phyloP scores from a whole-genome alignment of 1,140 invertebrate genomes.

The Pseudomyrmex concolor region DNA sequence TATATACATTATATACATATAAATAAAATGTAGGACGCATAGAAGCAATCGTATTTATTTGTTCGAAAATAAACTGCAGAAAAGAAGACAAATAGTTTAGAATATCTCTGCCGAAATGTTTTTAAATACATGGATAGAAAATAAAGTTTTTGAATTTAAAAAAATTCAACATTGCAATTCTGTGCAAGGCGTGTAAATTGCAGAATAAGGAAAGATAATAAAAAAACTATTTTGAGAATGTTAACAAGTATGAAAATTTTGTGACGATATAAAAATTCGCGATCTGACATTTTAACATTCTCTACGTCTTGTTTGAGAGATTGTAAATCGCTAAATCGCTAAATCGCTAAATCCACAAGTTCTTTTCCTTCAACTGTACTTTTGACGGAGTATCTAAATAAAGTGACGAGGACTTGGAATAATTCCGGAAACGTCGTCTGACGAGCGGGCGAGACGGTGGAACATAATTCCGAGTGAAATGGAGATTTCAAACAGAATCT shows the following conservation, averaged over 20 bases:
- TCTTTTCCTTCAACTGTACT: background rate
- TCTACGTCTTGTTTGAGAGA: background rate
- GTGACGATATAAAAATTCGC: background rate
- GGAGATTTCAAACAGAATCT: constrained; percentile 37
- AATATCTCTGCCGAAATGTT: no score
- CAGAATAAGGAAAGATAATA: background rate
- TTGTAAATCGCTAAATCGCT: background rate
- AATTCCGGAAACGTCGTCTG: constrained; percentile 22
- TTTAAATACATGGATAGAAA: no score
- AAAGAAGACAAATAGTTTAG: no score
- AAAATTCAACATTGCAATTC: no score
- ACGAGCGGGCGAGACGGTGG: constrained; percentile 7
- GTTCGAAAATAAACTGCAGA: no score
- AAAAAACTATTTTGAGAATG: background rate
- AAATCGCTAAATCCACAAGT: background rate
- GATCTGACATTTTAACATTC: background rate
- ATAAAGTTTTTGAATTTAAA: no score
- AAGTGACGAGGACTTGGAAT: background rate
- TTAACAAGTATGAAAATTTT: no score
- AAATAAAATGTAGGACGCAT: no score
- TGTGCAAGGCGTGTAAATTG: no score
- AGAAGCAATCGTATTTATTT: no score
- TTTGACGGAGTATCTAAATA: background rate
- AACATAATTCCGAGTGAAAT: constrained; percentile 47
- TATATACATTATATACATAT: background rate